A percentile compares a stretch with the other conserved stretches of the same genome.
Evolutionary conservation across 2,888 invertebrate genomes (phyloP).

Genomic region (Pachymerium ferrugineum): DNA sequence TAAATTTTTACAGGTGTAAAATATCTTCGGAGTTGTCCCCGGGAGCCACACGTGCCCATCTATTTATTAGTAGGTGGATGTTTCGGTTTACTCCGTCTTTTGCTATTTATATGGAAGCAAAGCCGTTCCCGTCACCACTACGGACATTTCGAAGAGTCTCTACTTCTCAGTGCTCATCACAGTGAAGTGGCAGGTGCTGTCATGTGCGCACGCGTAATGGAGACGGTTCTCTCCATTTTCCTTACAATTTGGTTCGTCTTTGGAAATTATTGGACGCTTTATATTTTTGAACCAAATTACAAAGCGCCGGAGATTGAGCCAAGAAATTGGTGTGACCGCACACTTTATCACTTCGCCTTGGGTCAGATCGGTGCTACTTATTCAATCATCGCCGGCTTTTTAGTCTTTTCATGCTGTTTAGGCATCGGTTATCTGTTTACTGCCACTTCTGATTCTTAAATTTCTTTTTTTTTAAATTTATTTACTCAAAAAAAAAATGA

Average conservation of each 20-base stretch:
- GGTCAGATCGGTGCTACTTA: constrained; percentile 68
- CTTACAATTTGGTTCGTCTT: constrained; percentile 68
- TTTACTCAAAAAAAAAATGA: too few species aligned
- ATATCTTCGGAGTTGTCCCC: constrained; percentile 71
- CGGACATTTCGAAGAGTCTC: constrained; percentile 43
- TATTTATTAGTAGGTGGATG: constrained; percentile 80
- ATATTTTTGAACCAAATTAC: constrained; percentile 71
- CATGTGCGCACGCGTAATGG: constrained; percentile 58
- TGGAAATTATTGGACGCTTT: constrained; percentile 73
- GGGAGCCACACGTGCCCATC: constrained; percentile 68
- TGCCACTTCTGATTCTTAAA: background rate
- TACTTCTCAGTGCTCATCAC: constrained; percentile 38
- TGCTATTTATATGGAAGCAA: constrained; percentile 59
- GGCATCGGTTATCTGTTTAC: background rate
- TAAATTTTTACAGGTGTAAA: constrained; percentile 61
- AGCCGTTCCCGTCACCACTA: constrained; percentile 56
- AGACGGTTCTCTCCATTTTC: constrained; percentile 62
- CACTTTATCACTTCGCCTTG: constrained; percentile 69
- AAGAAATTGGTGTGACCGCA: constrained; percentile 70
- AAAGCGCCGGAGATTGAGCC: constrained; percentile 66
- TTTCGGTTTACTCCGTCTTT: constrained; percentile 60
- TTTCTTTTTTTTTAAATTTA: too few species aligned
- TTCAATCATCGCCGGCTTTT: constrained; percentile 40
- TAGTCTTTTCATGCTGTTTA: background rate
- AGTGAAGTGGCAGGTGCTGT: constrained; percentile 48